Evolutionary conservation across 2,888 invertebrate genomes (phyloP).

Genomic region (Drosophila paracracens): DNA sequence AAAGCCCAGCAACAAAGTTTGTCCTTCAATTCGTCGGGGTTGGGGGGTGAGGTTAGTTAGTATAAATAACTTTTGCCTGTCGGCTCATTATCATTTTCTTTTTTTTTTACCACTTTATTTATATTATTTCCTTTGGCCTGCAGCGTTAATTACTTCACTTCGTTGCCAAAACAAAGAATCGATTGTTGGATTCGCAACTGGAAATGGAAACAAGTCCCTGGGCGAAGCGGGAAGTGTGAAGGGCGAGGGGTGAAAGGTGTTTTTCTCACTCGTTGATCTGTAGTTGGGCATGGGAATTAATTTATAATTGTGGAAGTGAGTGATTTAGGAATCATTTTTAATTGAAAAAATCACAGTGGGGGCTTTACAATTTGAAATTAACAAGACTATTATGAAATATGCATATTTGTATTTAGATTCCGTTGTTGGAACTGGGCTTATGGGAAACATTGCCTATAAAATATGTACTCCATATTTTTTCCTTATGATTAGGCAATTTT

Average conservation of each 20-base stretch:
- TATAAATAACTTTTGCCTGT: conserved; percentile 42
- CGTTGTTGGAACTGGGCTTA: background rate
- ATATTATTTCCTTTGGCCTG: conserved; percentile 24
- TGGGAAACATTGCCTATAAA: background rate
- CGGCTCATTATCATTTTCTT: conserved; percentile 56
- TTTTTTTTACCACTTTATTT: conserved; percentile 43
- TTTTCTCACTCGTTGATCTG: background rate
- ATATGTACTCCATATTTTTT: background rate
- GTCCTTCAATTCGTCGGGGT: conserved; percentile 46
- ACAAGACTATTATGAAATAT: background rate
- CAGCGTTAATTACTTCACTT: conserved; percentile 57
- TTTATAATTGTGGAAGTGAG: background rate
- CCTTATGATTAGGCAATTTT: background rate
- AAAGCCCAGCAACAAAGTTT: conserved; percentile 47
- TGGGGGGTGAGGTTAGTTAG: conserved; percentile 9
- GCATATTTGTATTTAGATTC: background rate
- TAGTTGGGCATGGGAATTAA: background rate
- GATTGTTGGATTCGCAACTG: conserved; percentile 5
- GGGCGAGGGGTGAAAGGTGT: background rate
- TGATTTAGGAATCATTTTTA: background rate
- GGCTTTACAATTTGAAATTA: background rate
- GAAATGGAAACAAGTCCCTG: background rate
- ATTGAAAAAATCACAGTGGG: background rate
- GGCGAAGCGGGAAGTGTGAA: background rate
- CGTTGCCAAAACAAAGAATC: conserved; percentile 52